Evolutionary conservation across 2,888 invertebrate species (phyloP), one percentile per base, ranked within the genome.

Genomic region (Operophtera brumata): DNA sequence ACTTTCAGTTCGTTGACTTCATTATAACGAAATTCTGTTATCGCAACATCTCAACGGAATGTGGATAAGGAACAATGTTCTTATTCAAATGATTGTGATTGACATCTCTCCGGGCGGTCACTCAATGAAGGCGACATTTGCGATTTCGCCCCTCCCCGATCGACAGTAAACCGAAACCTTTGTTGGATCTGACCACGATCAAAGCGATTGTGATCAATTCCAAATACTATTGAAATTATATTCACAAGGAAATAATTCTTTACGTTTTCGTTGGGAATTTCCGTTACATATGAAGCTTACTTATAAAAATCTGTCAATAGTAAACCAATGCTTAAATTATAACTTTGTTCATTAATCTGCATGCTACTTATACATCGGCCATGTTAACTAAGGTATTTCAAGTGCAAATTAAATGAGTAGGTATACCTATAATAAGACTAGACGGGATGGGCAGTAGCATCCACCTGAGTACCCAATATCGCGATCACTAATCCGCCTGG

Each of bases 71-170:
- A 79, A 83, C 79, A 83, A 84, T 82, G 77, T 80, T 69, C 76
- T 80, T 86, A 88, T 89, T 89, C 83, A 89, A 89, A 89, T 83
- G 78, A 70, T 52, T 69, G 75, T 86, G 88, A 89, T 89, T 89
- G 89, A 89, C 89, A 87, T 86, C 86, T 82, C 89, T 68, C 82
- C 83, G 70, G 89, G 89, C 83, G 89, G 88, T 83, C 88, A 85
- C 75, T 51, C 51, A 49, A 52, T 46, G 57, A 48, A 57, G 34
- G 42, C 62, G 57, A 70, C 57, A 68, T 73, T 72, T 63, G 67
- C 71, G 70, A 70, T 65, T 69, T 72, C 66, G 67, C 74, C 69
- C 70, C 75, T 70, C 73, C 70, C 50, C 65, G 63, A 56, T 74
- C 78, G 76, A 73, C 75, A 74, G 73, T 57, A 64, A 64, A 61